Evolutionary conservation across 2,113 vertebrate genomes (phyloP), one percentile per base, ranked within the genome.

Genomic region (Pangasianodon gigas): DNA sequence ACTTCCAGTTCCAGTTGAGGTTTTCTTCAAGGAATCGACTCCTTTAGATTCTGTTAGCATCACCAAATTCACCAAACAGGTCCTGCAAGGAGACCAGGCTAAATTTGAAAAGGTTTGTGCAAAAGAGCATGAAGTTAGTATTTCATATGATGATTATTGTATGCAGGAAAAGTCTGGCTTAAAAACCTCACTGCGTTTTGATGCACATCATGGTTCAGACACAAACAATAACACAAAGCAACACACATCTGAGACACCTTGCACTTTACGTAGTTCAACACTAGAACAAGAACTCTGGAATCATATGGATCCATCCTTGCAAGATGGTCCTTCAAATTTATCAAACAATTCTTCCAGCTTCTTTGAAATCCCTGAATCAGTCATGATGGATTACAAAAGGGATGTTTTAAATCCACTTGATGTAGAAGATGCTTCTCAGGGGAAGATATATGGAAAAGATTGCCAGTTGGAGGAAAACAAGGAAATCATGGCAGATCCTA

Each of bases 171-270:
- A 71, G 6, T 84, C 56, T 77, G 62, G 79, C 18, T 85, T 89
- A 26, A 67, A 89, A 51, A 85, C 85, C 21, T 32, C 37, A 62
- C 18, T 60, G 41, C 10, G 19, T 46, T 71, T 58, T 51, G 26
- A 62, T 48, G 54, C 51, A 74, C 74, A 84, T 60, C 84, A 88
- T 18, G 83, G 62, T 79, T 92, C 91, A 82, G 90, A 92, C 65
- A 90, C 88, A 10, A 92, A 92, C 87, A 93, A 91, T 87, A 92
- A 93, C 54, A 84, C 86, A 71, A 91, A 91, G 82, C 32, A n/a
- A 24, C 65, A 87, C 46, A 67, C 71, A 56, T n/a, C 32, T 37
- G 85, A 90, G 54, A 19, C 44, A 32, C 41, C 54, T 6, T 18
- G 75, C n/a, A 88, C 86, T 67, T 75, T 67, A 60, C 51, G 52